Percentiles rank a stretch among this genome's conserved stretches.
Evolutionary conservation across 92 coral and sea anemone genomes (phyloP).

Genomic region (Parazoanthus swiftii): DNA sequence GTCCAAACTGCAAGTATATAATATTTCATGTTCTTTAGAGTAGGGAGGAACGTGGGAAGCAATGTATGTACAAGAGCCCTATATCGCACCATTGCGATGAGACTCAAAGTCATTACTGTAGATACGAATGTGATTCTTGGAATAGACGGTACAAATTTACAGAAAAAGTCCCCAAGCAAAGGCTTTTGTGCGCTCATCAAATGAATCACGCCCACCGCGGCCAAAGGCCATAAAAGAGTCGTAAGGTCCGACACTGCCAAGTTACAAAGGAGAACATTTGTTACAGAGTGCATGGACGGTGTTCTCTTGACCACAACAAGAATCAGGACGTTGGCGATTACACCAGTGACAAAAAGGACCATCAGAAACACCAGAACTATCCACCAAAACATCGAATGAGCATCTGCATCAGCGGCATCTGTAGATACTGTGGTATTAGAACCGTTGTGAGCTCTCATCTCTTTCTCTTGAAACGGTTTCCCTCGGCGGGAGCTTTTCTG

Average conservation of each 20-base stretch:
- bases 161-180: background rate
- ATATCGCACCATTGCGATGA: conserved; percentile 18
- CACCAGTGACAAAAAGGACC: background rate
- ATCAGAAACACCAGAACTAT: too few species aligned
- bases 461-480: too few species aligned
- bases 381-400: too few species aligned
- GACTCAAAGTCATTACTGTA: conserved; percentile 7
- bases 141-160: background rate
- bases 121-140: background rate
- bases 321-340: conserved; percentile 13
- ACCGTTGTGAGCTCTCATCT: too few species aligned
- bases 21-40: background rate
- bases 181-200: background rate
- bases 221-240: background rate
- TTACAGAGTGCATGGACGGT: conserved; percentile 22
- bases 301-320: conserved; percentile 24
- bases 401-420: too few species aligned
- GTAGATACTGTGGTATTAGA: too few species aligned
- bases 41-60: background rate
- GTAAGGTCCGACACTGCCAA: conserved; percentile 13
- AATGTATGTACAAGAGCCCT: conserved; percentile 11
- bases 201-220: background rate
- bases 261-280: conserved; percentile 13
- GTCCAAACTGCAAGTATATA: background rate
- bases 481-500: too few species aligned